These are phyloP conservation scores for Epirrita christyi DNA, from an alignment of 2,888 invertebrate species.

Conservation along the genomic window DNA sequence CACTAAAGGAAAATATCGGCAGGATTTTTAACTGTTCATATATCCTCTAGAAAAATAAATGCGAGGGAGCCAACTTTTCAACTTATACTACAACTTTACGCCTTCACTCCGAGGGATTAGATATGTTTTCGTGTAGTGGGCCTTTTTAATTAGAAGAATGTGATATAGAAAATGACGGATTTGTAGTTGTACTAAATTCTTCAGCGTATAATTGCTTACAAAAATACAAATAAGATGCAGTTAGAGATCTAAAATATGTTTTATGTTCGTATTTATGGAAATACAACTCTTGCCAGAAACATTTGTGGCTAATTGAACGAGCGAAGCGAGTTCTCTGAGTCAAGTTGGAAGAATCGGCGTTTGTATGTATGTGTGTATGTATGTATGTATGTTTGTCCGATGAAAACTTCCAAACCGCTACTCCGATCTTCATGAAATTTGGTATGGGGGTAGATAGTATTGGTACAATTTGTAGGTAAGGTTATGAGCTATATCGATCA, in stretches of 20 bases:
- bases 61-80: background rate
- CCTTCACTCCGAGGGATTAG: background rate
- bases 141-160: background rate
- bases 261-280: no score
- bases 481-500: no score
- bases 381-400: no score
- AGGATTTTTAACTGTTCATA: background rate
- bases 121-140: background rate
- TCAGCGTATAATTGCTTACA: slow-evolving; percentile 12
- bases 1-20: background rate
- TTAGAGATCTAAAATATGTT: background rate
- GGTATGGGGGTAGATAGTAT: no score
- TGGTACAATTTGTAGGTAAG: no score
- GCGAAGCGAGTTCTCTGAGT: no score
- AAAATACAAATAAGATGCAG: slow-evolving; percentile 8
- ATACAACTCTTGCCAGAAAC: no score
- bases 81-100: background rate
- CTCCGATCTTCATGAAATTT: no score
- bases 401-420: no score
- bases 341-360: no score
- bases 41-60: background rate
- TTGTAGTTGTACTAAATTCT: slow-evolving; percentile 2
- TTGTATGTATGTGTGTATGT: no score
- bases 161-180: slow-evolving; percentile 13
- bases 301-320: no score